Conservation (phyloP, 2,888 invertebrate species). For the Dorcus hopei region DNA sequence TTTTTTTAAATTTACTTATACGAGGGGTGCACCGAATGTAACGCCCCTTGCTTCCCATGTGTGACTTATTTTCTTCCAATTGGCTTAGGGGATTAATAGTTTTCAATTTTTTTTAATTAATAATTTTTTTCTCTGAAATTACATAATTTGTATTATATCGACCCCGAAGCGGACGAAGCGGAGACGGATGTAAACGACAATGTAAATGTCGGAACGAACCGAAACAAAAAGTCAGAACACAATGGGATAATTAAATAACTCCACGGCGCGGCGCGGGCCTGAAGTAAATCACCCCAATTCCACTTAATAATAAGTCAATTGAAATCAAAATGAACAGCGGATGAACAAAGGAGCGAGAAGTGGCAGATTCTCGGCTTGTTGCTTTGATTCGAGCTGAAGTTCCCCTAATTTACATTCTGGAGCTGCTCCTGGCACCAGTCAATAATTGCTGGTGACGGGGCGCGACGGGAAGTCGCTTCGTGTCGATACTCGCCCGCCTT, state of each 20-base stretch:
- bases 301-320: slow-evolving; percentile 36
- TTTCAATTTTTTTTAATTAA: too few relatives aligned
- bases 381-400: slow-evolving; percentile 40
- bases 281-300: slow-evolving; percentile 30
- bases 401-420: slow-evolving; percentile 41
- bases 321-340: slow-evolving; percentile 37
- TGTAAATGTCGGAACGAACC: slow-evolving; percentile 11
- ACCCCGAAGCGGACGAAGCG: too few relatives aligned
- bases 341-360: slow-evolving; percentile 29
- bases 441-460: slow-evolving; percentile 37
- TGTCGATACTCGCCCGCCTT: slow-evolving; percentile 15
- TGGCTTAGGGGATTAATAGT: too few relatives aligned
- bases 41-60: too few relatives aligned
- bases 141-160: too few relatives aligned
- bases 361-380: slow-evolving; percentile 38
- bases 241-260: slow-evolving; percentile 19
- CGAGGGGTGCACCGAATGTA: too few relatives aligned
- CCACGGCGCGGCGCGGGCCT: not conserved
- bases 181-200: slow-evolving; percentile 5
- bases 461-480: slow-evolving; percentile 26
- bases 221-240: slow-evolving; percentile 19
- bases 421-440: slow-evolving; percentile 39
- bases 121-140: too few relatives aligned
- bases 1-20: too few relatives aligned
- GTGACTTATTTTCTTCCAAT: too few relatives aligned